Evolutionary conservation across 1,140 invertebrate species (phyloP).

Genomic region (Chymomyza costata): DNA sequence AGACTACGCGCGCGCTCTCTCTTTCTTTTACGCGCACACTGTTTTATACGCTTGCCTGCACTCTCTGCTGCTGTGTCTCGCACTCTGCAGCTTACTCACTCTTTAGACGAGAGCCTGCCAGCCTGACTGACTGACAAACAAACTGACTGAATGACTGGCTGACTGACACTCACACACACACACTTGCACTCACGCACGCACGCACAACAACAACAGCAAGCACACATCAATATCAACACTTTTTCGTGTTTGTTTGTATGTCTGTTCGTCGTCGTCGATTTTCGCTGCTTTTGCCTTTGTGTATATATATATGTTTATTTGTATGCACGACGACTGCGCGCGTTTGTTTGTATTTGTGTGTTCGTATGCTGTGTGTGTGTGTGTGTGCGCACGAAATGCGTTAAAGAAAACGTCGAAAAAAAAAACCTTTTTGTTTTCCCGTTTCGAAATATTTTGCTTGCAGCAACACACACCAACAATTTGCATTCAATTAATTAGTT

Average conservation of each 20-base stretch:
- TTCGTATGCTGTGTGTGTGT: slow-evolving; percentile 21
- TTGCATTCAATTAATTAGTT: slow-evolving; percentile 38
- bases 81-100: slow-evolving; percentile 30
- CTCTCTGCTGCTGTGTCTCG: no score
- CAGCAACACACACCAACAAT: slow-evolving; percentile 16
- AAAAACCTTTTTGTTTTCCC: slow-evolving; percentile 46
- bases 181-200: slow-evolving; percentile 22
- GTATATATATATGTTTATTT: no score
- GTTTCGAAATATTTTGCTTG: slow-evolving; percentile 36
- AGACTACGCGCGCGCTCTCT: slow-evolving; percentile 45
- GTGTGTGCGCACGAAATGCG: slow-evolving; percentile 54
- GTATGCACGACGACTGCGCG: no score
- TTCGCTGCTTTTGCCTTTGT: no score
- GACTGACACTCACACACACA: slow-evolving; percentile 32
- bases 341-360: no score
- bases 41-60: no score
- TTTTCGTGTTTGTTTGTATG: slow-evolving; percentile 10
- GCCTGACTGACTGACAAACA: slow-evolving; percentile 37
- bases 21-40: slow-evolving; percentile 24
- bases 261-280: no score
- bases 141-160: no score
- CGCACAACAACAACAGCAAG: slow-evolving; percentile 40
- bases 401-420: slow-evolving; percentile 58
- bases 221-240: slow-evolving; percentile 60
- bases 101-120: no score